Evolutionary conservation across 2,888 invertebrate species (phyloP), one percentile per base, ranked within the genome.

Genomic region (Chloroclysta siterata): DNA sequence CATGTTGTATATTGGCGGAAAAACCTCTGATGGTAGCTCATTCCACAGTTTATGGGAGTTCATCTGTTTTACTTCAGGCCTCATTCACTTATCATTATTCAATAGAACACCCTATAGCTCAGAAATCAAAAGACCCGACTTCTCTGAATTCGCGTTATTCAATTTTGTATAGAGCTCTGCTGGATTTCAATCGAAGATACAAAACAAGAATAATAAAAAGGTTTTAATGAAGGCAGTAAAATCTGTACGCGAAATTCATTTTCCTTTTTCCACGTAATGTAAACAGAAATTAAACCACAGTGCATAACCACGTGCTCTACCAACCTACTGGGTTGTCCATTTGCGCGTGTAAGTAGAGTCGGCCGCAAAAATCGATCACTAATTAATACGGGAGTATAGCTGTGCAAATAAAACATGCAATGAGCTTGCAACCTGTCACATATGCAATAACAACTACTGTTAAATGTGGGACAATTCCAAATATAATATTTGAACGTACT

Each of bases 251-350:
- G 58, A 66, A 65, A 69, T 63, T 64, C 61, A 70, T 72, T 68
- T 66, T 57, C 63, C 62, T 67, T 55, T 60, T 61, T 55, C 68
- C 58, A 63, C 69, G 68, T 66, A 71, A 69, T 71, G 65, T 66
- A 67, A 67, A 69, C 71, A 69, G 72, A 73, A 73, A 77, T 78
- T 69, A 72, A 74, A 71, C 74, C 75, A 62, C 72, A 70, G 58
- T 66, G 62, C 44, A 64, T 56, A 66, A 69, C 66, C 74, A 66
- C 70, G 68, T 63, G 56, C 39, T 55, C 60, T 53, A 22, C 15
- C 44, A 15, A 44, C 11, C 10, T 4, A 17, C 17, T 17, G 11
- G 46, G 14, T 39, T 54, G 59, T 56, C 53, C 48, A 59, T 66
- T 56, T 62, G 58, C 55, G 59, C 55, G 54, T 51, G 29, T 50